A percentile compares a stretch with the other conserved stretches of the same genome.
Conservation (phyloP, 1,140 invertebrate species). For the Halotydeus destructor region DNA sequence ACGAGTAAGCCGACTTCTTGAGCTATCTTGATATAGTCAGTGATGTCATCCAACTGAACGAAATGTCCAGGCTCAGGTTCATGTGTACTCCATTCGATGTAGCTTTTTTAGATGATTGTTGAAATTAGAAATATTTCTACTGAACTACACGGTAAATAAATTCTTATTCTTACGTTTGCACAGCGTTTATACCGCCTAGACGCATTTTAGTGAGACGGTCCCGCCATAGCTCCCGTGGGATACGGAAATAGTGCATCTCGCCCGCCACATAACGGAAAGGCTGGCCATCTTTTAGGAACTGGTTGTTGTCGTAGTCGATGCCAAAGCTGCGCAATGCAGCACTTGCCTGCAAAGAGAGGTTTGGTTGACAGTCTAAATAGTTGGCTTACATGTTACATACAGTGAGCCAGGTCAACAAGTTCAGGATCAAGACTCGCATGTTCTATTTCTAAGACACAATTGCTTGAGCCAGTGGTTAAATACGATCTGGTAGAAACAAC, state of each 20-base stretch:
- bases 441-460: too few species aligned
- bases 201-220: conserved; percentile 57
- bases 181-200: conserved; percentile 65
- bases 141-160: conserved; percentile 13
- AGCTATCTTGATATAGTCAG: neutral
- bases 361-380: too few species aligned
- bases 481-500: too few species aligned
- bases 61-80: conserved; percentile 47
- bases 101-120: conserved; percentile 22
- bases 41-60: too few species aligned
- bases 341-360: too few species aligned
- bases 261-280: conserved; percentile 63
- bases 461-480: too few species aligned
- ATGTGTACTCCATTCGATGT: conserved; percentile 81
- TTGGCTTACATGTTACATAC: too few species aligned
- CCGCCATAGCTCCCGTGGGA: conserved; percentile 57
- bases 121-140: conserved; percentile 17
- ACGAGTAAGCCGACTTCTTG: neutral
- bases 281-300: conserved; percentile 47
- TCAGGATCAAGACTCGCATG: too few species aligned
- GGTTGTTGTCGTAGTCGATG: conserved; percentile 26
- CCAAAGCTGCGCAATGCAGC: conserved; percentile 23
- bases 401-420: too few species aligned
- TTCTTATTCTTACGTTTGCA: conserved; percentile 38
- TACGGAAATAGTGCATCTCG: conserved; percentile 72